These are phyloP conservation scores for Sarotherodon lohbergeri DNA, from an alignment of 2,113 vertebrate genomes.

Conservation along the genomic window DNA sequence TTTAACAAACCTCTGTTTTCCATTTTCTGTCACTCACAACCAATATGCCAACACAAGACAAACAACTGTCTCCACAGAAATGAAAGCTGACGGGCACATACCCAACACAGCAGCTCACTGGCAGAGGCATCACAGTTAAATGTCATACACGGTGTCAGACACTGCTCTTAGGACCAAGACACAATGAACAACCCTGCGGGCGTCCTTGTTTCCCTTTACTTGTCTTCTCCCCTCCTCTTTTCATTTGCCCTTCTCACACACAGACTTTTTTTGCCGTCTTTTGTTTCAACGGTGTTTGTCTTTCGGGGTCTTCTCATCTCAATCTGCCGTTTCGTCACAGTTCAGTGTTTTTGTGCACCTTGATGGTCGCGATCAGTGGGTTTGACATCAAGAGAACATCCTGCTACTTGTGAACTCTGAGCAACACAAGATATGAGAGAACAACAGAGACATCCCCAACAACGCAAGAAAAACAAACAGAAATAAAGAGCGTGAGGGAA, in stretches of 20 bases:
- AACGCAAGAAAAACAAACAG: neutral
- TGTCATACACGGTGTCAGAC: conserved; percentile 57
- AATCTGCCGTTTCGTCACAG: neutral
- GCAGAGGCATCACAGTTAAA: conserved; percentile 53
- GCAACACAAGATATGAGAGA: conserved; percentile 23
- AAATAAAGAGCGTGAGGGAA: neutral
- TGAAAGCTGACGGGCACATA: conserved; percentile 45
- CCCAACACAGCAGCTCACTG: conserved; percentile 32
- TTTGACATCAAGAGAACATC: conserved; percentile 14
- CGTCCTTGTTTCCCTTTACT: conserved; percentile 16
- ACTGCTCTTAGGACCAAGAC: conserved; percentile 38
- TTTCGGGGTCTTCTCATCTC: neutral
- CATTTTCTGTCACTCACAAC: conserved; percentile 53
- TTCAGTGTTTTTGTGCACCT: neutral
- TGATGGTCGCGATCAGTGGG: neutral
- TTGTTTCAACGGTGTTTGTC: neutral
- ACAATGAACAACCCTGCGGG: conserved; percentile 46
- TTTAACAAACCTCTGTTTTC: conserved; percentile 24
- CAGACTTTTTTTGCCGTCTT: neutral
- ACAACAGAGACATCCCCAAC: neutral
- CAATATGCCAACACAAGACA: conserved; percentile 48
- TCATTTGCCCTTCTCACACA: neutral
- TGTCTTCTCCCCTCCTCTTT: neutral
- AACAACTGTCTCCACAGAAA: conserved; percentile 48
- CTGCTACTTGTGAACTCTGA: conserved; percentile 12